phyloP scores from a whole-genome alignment of 2,797 vertebrate species.

The Balearica regulorum region DNA sequence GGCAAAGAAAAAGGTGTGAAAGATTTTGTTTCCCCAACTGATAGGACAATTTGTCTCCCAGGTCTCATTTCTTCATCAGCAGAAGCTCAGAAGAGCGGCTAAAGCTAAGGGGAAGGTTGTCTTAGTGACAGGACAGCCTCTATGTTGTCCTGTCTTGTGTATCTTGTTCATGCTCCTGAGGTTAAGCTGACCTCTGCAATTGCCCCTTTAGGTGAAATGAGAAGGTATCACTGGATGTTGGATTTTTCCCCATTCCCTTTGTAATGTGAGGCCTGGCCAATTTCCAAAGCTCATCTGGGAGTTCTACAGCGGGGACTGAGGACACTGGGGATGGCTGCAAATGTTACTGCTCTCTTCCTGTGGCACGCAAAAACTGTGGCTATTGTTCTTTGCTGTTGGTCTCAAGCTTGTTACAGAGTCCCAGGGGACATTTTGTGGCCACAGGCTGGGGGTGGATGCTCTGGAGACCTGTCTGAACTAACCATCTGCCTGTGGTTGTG shows the following conservation, averaged over 20 bases:
- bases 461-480: neutral
- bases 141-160: neutral
- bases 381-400: conserved; percentile 19
- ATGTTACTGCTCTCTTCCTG: neutral
- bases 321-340: neutral
- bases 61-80: neutral
- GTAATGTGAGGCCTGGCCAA: neutral
- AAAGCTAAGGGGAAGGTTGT: neutral
- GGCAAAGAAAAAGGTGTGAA: neutral
- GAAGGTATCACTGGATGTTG: neutral
- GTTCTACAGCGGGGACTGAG: neutral
- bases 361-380: neutral
- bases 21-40: neutral
- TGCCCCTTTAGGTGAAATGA: neutral
- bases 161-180: neutral
- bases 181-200: neutral
- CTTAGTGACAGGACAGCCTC: neutral
- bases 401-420: neutral
- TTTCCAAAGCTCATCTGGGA: neutral
- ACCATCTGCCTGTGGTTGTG: neutral
- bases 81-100: neutral
- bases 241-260: neutral
- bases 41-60: neutral
- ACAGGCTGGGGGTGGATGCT: neutral
- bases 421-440: neutral